phyloP scores from a whole-genome alignment of 2,113 vertebrate genomes.

The Poeciliopsis turrubarensis region DNA sequence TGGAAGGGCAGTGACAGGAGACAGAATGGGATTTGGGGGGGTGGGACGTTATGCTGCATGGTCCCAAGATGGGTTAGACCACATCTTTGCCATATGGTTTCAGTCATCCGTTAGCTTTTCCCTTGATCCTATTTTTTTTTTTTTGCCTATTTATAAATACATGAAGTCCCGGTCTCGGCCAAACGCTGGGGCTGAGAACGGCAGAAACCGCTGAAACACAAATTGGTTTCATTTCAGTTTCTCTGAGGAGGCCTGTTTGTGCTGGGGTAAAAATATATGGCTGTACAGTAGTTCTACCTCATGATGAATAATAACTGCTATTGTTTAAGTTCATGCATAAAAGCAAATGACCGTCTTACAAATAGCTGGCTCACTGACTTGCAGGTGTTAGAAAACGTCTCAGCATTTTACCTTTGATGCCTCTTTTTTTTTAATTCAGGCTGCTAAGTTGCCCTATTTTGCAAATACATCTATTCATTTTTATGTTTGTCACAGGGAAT shows the following conservation, averaged over 20 bases:
- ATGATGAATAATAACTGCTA: slow-evolving; percentile 48
- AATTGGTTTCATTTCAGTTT: slow-evolving; percentile 66
- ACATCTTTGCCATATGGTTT: slow-evolving; percentile 69
- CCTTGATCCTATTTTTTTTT: slow-evolving; percentile 31
- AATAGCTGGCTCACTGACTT: slow-evolving; percentile 31
- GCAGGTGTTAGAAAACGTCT: slow-evolving; percentile 31
- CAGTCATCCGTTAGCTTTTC: slow-evolving; percentile 59
- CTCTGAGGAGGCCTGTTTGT: slow-evolving; percentile 57
- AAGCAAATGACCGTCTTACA: slow-evolving; percentile 35
- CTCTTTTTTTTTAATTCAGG: slow-evolving; percentile 39
- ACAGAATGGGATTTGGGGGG: slow-evolving; percentile 57
- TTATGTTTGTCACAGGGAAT: slow-evolving; percentile 41
- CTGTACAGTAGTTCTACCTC: slow-evolving; percentile 40
- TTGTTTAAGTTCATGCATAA: slow-evolving; percentile 44
- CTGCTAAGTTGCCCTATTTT: slow-evolving; percentile 23
- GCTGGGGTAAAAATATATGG: slow-evolving; percentile 26
- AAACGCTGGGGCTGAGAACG: slow-evolving; percentile 58
- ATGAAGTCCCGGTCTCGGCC: slow-evolving; percentile 55
- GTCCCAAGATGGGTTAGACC: slow-evolving; percentile 72
- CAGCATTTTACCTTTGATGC: slow-evolving; percentile 20
- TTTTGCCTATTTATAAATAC: slow-evolving; percentile 65
- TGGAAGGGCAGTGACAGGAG: slow-evolving; percentile 65
- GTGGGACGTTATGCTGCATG: slow-evolving; percentile 38
- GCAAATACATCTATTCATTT: slow-evolving; percentile 45
- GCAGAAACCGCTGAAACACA: slow-evolving; percentile 58